Base-by-base conservation (phyloP, 2,888 invertebrate species). In the Cheilosia variabilis region DNA sequence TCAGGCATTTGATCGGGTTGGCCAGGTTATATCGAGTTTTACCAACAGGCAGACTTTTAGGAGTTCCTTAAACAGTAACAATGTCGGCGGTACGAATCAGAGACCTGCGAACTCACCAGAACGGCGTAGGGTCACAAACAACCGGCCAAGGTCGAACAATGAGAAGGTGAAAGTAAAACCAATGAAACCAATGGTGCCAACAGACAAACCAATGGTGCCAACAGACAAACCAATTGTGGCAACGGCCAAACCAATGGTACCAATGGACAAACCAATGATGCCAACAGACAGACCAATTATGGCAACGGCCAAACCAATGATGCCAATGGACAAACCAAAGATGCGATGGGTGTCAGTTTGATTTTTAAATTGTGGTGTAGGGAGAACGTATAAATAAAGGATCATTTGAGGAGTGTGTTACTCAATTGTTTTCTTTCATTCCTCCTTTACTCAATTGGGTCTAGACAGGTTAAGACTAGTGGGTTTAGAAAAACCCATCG, bases 1-100 rank as follows among this genome's bases (percentile, higher is more conserved):
- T 0, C 80, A 80, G 45, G 84, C 55, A 9, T 45, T 84, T 7
- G 84, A 84, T 71, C 79, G 84, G 6, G 57, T 83, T 17, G 83
- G 83, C n/a, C 72, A 78, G 24, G 79, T 13, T 15, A 65, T 84
- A 22, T 75, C 79, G 24, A 84, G 55, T 52, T 4, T 84, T 0
- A 34, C 71, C 19, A 72, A 66, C 22, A 27, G 82, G 17, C 77
- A 72, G 37, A 24, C 19, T 0, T 2, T 24, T 7, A 63, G 41
- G 2, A 79, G 13, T n/a, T 27, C 62, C 13, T 2, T 13, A 60
- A 2, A 2, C 7, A 45, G 47, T 17, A 50, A 9, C 19, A n/a
- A 52, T 22, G 17, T 4, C 0, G 15, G 1, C 2, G 22, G 2
- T 43, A 5, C 7, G 4, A 9, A 7, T 1, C 41, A 58, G 4